Percentiles rank a stretch among this genome's conserved stretches.
phyloP scores from a whole-genome alignment of 1,140 invertebrate species.

The Magallana ariakensis region DNA sequence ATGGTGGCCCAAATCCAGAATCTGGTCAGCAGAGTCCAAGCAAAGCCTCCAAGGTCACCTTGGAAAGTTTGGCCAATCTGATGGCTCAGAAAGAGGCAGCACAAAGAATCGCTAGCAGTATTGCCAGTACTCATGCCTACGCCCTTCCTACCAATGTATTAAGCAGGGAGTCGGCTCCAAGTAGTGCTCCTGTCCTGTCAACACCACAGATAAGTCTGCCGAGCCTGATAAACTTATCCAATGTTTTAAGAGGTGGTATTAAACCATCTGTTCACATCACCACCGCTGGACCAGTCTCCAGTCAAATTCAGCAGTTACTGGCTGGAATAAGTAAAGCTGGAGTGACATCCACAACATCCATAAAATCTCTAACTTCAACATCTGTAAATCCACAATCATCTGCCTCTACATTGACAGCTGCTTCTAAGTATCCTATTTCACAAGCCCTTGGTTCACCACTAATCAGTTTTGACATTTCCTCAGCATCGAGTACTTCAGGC shows the following conservation, averaged over 20 bases:
- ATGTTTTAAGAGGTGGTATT: constrained; percentile 55
- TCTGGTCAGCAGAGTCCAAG: constrained; percentile 16
- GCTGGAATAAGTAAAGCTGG: constrained; percentile 55
- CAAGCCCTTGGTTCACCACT: neutral
- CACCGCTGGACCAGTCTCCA: constrained; percentile 59
- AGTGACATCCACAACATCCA: neutral
- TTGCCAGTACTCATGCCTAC: neutral
- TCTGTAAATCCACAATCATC: constrained; percentile 11
- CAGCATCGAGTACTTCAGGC: neutral
- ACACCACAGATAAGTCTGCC: constrained; percentile 4
- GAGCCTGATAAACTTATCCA: constrained; percentile 43
- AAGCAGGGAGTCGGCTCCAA: neutral
- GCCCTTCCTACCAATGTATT: neutral
- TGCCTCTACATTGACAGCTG: constrained; percentile 16
- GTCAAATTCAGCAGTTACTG: constrained; percentile 73
- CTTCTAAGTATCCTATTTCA: neutral
- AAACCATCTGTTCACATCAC: constrained; percentile 65
- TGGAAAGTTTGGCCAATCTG: constrained; percentile 38
- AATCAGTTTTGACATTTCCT: neutral
- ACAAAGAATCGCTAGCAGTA: neutral
- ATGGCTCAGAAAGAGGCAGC: constrained; percentile 45
- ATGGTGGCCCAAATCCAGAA: neutral
- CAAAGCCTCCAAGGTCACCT: constrained; percentile 25
- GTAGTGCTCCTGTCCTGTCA: neutral
- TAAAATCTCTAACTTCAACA: constrained; percentile 38